Conservation (phyloP, 30 jellyfish, hydroid and myxozoan species). For the Phacellophora camtschatica region DNA sequence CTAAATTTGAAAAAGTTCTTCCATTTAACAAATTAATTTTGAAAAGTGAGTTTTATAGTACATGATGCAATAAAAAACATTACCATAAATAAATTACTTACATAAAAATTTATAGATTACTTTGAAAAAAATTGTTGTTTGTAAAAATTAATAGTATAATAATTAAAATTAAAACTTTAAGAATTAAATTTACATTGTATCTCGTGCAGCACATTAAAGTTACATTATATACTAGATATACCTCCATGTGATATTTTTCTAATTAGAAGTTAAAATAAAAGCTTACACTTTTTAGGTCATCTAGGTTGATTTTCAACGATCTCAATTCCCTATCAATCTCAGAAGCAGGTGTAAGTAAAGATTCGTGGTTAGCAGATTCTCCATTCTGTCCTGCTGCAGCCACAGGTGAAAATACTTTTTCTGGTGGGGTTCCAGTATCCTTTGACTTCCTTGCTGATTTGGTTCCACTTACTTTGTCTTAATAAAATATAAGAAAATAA, state of each 20-base stretch:
- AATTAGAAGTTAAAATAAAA: no score
- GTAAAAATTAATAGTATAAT: no score
- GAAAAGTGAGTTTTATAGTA: no score
- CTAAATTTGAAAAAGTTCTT: neutral
- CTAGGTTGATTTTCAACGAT: slow-evolving; percentile 42
- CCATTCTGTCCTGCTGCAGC: slow-evolving; percentile 8
- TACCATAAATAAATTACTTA: no score
- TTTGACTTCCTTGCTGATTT: slow-evolving; percentile 36
- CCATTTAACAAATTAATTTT: neutral
- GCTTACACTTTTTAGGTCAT: slow-evolving; percentile 58
- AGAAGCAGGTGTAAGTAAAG: neutral
- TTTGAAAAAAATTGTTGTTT: no score
- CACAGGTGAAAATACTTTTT: slow-evolving; percentile 51
- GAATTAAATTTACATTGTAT: no score
- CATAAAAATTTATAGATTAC: no score
- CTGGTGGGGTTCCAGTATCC: slow-evolving; percentile 69
- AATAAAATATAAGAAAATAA: neutral
- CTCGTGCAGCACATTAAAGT: no score
- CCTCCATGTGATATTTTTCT: no score
- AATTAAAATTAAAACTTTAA: no score
- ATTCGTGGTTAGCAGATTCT: neutral
- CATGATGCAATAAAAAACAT: no score
- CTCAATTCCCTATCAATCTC: slow-evolving; percentile 21
- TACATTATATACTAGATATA: no score
- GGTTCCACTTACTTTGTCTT: slow-evolving; percentile 13